Evolutionary conservation across 2,888 invertebrate genomes (phyloP), one percentile per base, ranked within the genome.

Genomic region (Drosophila kambysellisi): DNA sequence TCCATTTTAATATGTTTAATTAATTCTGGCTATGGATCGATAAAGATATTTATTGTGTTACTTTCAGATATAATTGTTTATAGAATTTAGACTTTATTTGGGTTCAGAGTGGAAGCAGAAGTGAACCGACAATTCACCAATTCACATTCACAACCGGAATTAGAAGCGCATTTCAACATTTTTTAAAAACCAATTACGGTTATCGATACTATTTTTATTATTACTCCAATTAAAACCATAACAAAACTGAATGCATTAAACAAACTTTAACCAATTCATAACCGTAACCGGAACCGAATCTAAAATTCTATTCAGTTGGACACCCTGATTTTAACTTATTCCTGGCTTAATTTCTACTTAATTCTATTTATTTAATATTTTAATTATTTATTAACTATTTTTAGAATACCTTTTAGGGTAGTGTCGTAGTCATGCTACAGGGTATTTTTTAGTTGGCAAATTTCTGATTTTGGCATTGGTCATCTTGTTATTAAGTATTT

Each of bases 401-500:
- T 11, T 20, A 7, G 20, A 7, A 7, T 20, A 4, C 20, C 7
- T 15, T 25, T 7, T 30, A 3, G 6, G 6, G 37, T 7, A 7
- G 6, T 7, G 17, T 17, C 15, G 6, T 37, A 37, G 17, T 17
- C 15, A 37, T 37, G 15, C 7, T 17, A 11, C 50, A 69, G 64
- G 59, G 76, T 65, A 80, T 30, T 11, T 46, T 1, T 6, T 0
- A 35, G 65, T 60, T 56, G 17, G 2, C 33, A 35, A 48, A 8
- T n/a, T 17, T 32, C 8, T 20, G 29, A 4, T 32, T 43, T 41
- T 33, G 12, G 46, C 43, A 58, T 54, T 61, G 52, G 30, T 35
- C 52, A 58, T 46, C 60, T 52, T 61, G 35, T 66, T 74, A 56
- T 74, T 69, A 52, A 65, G 39, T 56, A 63, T 69, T 74, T 74